Evolutionary conservation across 2,797 vertebrate species (phyloP).

Genomic region (Hemitrygon akajei): DNA sequence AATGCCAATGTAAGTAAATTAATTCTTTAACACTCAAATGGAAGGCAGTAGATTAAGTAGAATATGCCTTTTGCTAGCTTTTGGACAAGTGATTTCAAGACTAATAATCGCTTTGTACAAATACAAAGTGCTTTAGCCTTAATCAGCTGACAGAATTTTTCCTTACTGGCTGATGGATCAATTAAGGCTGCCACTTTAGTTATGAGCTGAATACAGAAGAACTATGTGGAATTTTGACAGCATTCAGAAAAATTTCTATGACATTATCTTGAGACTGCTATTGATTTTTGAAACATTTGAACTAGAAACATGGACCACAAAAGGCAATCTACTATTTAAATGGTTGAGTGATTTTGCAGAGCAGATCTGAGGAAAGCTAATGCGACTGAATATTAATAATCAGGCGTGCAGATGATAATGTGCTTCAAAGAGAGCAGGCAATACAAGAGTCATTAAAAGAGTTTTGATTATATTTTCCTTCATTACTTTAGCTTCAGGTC

Average conservation of each 20-base stretch:
- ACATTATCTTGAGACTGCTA: constrained; percentile 3
- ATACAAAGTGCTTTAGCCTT: neutral
- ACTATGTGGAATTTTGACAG: neutral
- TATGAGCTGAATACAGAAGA: neutral
- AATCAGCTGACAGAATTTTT: neutral
- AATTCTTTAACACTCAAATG: no score
- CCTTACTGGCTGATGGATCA: neutral
- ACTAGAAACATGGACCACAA: constrained; percentile 15
- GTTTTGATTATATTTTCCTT: neutral
- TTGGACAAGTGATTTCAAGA: neutral
- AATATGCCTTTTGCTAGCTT: constrained; percentile 25
- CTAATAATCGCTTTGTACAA: neutral
- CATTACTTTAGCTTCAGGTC: neutral
- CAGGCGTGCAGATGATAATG: constrained; percentile 30
- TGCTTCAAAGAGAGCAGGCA: constrained; percentile 19
- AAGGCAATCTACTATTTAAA: constrained; percentile 26
- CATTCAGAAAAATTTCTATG: neutral
- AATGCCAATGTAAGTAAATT: neutral
- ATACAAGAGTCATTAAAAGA: neutral
- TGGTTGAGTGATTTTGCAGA: neutral
- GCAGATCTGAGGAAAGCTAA: constrained; percentile 29
- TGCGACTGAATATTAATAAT: constrained; percentile 29
- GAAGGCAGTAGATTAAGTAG: neutral
- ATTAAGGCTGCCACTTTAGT: constrained; percentile 2
- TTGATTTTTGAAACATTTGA: constrained; percentile 30